Conservation (phyloP, 2,797 vertebrate genomes). For the Darevskia nairensis region DNA sequence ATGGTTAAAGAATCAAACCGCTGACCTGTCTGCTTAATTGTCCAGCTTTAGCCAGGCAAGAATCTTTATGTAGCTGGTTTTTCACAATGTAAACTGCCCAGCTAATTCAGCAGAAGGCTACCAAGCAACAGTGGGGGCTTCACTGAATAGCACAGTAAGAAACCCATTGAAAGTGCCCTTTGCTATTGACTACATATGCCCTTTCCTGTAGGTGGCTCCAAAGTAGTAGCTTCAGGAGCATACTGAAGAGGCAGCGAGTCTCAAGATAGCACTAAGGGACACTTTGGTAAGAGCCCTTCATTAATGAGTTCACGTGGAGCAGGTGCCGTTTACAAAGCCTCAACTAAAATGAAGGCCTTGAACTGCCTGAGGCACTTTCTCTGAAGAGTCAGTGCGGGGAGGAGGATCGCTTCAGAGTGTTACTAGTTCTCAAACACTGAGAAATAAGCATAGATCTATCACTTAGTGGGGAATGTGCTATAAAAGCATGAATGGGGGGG, state of each 20-base stretch:
- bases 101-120: conserved; percentile 15
- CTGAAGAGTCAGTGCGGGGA: neutral
- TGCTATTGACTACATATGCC: conserved; percentile 10
- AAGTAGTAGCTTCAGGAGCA: conserved; percentile 7
- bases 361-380: neutral
- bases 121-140: neutral
- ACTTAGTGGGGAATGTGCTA: neutral
- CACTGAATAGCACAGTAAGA: conserved; percentile 26
- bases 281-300: neutral
- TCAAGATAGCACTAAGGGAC: conserved; percentile 6
- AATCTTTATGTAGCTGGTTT: neutral
- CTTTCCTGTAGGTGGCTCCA: conserved; percentile 34
- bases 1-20: neutral
- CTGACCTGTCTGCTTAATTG: conserved; percentile 14
- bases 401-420: neutral
- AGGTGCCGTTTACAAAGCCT: conserved; percentile 9
- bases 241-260: neutral
- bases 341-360: neutral
- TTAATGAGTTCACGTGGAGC: conserved; percentile 22
- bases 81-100: conserved; percentile 4
- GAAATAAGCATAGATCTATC: neutral
- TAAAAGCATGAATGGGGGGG: neutral
- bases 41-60: neutral
- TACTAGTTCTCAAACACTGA: neutral
- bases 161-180: conserved; percentile 13